Conservation (phyloP, 2,113 vertebrate genomes). For the Otis tarda region DNA sequence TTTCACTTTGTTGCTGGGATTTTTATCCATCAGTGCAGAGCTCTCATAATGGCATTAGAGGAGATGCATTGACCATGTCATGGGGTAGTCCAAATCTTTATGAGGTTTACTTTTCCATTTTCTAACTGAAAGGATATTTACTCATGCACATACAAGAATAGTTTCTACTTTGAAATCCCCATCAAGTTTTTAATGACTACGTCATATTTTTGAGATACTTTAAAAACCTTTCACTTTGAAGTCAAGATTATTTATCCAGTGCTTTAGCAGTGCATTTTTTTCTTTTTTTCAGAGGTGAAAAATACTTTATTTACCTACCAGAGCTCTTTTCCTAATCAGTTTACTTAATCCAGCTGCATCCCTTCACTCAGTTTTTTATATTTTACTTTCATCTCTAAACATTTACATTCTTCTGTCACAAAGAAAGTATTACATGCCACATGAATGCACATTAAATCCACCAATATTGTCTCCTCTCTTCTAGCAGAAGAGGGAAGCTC, state of each 20-base stretch:
- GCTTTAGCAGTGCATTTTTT: background rate
- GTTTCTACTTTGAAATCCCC: background rate
- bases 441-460: background rate
- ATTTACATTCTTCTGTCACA: background rate
- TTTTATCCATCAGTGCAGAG: background rate
- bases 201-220: background rate
- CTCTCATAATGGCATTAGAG: background rate
- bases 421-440: background rate
- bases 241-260: background rate
- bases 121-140: background rate
- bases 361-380: background rate
- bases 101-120: background rate
- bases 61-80: background rate
- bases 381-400: background rate
- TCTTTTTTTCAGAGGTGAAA: background rate
- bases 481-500: background rate
- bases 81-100: background rate
- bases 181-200: background rate
- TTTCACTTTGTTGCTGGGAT: background rate
- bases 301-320: background rate
- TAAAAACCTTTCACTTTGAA: background rate
- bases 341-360: background rate
- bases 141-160: background rate
- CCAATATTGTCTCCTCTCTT: background rate
- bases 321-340: background rate